These are phyloP conservation scores for Ptychodera flava DNA, from an alignment of 35 echinoderm and acorn worm genomes.

Conservation along the genomic window DNA sequence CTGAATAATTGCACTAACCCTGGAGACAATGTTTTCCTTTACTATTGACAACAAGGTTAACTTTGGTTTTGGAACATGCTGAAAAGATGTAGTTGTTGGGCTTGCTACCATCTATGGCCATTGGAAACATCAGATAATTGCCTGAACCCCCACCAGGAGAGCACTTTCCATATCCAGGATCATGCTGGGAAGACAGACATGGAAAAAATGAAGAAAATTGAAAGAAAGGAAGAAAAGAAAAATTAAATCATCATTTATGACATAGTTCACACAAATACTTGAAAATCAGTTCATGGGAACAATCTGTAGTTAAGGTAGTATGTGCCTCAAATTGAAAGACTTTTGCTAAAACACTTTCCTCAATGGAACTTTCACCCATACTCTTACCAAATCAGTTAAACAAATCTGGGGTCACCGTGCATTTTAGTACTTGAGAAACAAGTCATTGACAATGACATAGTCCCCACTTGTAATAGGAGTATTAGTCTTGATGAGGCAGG, in stretches of 20 bases:
- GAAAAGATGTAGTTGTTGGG: conserved; percentile 35
- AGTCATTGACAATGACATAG: no score
- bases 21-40: conserved; percentile 34
- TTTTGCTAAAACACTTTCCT: background rate
- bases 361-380: background rate
- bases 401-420: no score
- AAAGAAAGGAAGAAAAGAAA: background rate
- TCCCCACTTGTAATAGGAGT: no score
- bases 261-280: background rate
- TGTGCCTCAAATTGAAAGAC: background rate
- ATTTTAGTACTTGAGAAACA: no score
- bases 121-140: conserved; percentile 44
- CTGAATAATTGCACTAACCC: conserved; percentile 25
- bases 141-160: conserved; percentile 28
- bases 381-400: no score
- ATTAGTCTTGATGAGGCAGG: no score
- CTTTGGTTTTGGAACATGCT: conserved; percentile 13
- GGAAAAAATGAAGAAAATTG: background rate
- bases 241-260: background rate
- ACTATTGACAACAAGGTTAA: conserved; percentile 19
- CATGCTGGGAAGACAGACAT: no score
- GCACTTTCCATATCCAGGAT: conserved; percentile 13
- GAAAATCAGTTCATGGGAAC: background rate
- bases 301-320: background rate
- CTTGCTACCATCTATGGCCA: conserved; percentile 32